phyloP scores from a whole-genome alignment of 1,140 invertebrate species.

The Orussus abietinus region DNA sequence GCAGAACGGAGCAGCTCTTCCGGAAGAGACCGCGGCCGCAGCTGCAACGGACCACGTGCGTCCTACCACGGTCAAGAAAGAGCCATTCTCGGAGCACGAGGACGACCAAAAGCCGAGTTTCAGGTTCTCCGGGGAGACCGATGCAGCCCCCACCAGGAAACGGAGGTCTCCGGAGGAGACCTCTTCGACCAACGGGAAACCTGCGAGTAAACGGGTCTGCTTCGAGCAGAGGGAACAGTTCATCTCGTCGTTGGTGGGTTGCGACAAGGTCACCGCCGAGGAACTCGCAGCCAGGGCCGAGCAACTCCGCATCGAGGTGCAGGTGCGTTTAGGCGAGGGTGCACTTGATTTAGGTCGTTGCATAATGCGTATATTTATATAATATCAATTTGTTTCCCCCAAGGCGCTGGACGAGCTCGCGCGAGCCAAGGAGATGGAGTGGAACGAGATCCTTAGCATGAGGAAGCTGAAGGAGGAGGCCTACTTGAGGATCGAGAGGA shows the following conservation, averaged over 20 bases:
- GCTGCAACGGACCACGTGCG: conserved; percentile 14
- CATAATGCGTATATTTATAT: too few relatives aligned
- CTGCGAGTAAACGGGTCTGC: conserved; percentile 37
- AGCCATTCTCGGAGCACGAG: conserved; percentile 22
- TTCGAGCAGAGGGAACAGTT: conserved; percentile 42
- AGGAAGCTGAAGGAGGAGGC: conserved; percentile 81
- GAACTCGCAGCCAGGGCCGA: conserved; percentile 41
- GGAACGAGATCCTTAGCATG: conserved; percentile 74
- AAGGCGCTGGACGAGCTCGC: conserved; percentile 65
- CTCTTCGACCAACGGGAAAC: conserved; percentile 27
- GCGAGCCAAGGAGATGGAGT: conserved; percentile 75
- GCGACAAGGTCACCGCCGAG: conserved; percentile 31
- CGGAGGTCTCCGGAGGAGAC: conserved; percentile 17
- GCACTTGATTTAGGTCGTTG: too few relatives aligned
- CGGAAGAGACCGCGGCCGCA: conserved; percentile 42
- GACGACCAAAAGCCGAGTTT: too few relatives aligned
- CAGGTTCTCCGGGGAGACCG: too few relatives aligned
- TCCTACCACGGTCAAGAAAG: conserved; percentile 30
- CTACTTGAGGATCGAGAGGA: conserved; percentile 63
- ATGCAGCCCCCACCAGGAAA: conserved; percentile 7
- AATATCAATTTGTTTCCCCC: conserved; percentile 33
- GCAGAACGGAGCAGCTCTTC: conserved; percentile 46
- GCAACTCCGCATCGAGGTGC: conserved; percentile 40
- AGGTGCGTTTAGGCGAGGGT: conserved; percentile 22
- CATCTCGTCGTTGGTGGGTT: conserved; percentile 39